phyloP scores from a whole-genome alignment of 2,113 vertebrate genomes.

The Albula glossodonta region DNA sequence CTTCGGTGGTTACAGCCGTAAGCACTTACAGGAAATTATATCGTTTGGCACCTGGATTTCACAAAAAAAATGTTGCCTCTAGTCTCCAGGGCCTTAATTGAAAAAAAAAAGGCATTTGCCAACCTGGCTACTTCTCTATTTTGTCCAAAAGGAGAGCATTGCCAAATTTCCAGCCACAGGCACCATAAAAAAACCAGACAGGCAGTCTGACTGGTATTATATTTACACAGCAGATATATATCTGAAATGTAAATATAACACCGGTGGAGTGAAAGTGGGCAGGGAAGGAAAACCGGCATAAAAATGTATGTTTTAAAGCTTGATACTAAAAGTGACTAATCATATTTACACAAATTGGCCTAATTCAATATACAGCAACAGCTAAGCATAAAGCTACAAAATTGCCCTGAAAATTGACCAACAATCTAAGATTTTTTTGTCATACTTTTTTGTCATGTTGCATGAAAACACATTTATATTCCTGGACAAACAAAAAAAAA shows the following conservation, averaged over 20 bases:
- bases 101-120: conserved; percentile 59
- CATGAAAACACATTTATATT: neutral
- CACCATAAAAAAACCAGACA: conserved; percentile 54
- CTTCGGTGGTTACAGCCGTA: conserved; percentile 66
- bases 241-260: neutral
- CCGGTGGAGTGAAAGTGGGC: neutral
- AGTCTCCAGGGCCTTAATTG: conserved; percentile 51
- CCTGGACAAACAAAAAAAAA: too few relatives aligned
- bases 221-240: conserved; percentile 55
- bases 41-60: conserved; percentile 62
- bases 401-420: too few relatives aligned
- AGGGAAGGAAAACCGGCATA: conserved; percentile 32
- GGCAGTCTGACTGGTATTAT: conserved; percentile 54
- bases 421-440: too few relatives aligned
- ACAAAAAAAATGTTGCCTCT: conserved; percentile 43
- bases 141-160: conserved; percentile 54
- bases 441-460: neutral
- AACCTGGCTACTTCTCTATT: conserved; percentile 41
- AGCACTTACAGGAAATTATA: conserved; percentile 66
- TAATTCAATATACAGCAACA: neutral
- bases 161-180: conserved; percentile 45
- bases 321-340: conserved; percentile 10
- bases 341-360: neutral
- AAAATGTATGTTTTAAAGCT: conserved; percentile 46
- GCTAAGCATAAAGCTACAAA: neutral